phyloP scores from a whole-genome alignment of 2,113 vertebrate genomes.

The Xiphophorus maculatus region DNA sequence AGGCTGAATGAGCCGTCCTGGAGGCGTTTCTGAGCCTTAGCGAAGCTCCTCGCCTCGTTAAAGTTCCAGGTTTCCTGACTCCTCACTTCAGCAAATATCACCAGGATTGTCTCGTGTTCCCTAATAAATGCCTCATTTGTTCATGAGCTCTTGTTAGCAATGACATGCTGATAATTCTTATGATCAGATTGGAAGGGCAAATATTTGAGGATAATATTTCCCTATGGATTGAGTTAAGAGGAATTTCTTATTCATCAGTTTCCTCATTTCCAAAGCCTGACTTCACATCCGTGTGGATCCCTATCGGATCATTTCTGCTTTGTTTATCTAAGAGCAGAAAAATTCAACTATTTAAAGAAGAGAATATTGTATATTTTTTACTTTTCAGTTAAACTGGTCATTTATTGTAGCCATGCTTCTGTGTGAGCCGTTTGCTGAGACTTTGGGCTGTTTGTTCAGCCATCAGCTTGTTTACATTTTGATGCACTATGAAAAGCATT shows the following conservation, averaged over 20 bases:
- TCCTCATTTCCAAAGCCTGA: not conserved
- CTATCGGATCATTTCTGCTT: not conserved
- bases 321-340: too few species aligned
- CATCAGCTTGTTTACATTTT: conserved; percentile 12
- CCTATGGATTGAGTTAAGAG: too few species aligned
- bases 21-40: conserved; percentile 49
- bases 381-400: not conserved
- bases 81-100: conserved; percentile 32
- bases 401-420: not conserved
- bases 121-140: not conserved
- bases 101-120: not conserved
- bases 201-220: not conserved
- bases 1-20: conserved; percentile 44
- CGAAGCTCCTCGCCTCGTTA: conserved; percentile 53
- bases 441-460: conserved; percentile 4
- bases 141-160: not conserved
- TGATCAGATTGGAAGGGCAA: not conserved
- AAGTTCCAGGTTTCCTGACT: conserved; percentile 58
- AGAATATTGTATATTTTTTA: not conserved
- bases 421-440: not conserved
- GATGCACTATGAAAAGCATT: not conserved
- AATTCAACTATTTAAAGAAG: not conserved
- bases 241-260: not conserved
- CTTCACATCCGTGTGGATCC: not conserved
- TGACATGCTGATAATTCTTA: not conserved